Base-by-base conservation (phyloP, 2,797 vertebrate species). In the Centroberyx gerrardi region DNA sequence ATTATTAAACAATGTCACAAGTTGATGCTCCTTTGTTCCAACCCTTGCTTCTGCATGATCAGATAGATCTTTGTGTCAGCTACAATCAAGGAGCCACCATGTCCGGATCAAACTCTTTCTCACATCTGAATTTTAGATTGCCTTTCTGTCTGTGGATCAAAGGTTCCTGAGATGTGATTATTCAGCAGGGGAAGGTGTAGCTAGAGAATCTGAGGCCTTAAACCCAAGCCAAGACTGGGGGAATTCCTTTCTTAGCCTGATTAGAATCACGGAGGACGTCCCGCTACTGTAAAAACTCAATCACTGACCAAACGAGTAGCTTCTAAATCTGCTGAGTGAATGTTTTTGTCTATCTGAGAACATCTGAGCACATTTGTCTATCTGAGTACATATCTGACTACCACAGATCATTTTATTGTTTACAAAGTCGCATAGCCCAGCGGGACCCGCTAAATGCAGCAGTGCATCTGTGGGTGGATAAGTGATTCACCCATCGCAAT, bases 81-180 rank as follows among this genome's bases (percentile, higher is more conserved):
- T 54, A 49, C 61, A 84, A 82, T 92, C 77, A 84, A 71, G 67
- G 64, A 54, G 62, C 52, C 70, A 5, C 64, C 18, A 0, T 49
- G 68, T 85, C 80, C 9, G 33, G 76, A 92, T 93, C 85, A 87
- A 88, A 88, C 69, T 1, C 66, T 28, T 76, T 56, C 76, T 70
- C 40, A 60, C 72, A 81, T 86, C 82, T 81, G 82, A 80, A 84
- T 88, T 76, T 61, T 72, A 79, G 75, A 88, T 90, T 76, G 65
- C 55, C 66, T 81, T 66, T 80, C 72, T 67, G 68, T 52, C 61
- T 33, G 49, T 40, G 83, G 80, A 92, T 93, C 80, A 92, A 93
- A 92, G 82, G 67, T 70, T 82, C 65, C 54, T 2, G 78, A 87
- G 80, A 60, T 3, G 22, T 78, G 70, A 82, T 91, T 72, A 85